These are phyloP conservation scores for Pseudeuparius sepicola DNA, from an alignment of 2,888 invertebrate genomes.

Conservation along the genomic window DNA sequence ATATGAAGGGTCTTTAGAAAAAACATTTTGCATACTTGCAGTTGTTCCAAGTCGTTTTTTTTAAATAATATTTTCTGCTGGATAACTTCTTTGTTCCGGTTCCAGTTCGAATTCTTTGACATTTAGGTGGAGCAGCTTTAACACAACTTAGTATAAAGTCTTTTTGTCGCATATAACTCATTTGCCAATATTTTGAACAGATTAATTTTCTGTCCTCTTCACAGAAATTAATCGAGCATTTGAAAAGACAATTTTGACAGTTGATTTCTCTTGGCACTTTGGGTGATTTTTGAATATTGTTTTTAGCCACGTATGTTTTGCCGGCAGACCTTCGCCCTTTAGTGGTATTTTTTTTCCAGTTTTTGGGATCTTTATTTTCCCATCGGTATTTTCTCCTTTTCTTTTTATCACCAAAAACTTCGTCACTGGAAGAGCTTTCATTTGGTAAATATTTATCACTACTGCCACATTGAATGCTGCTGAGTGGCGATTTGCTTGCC, in stretches of 20 bases:
- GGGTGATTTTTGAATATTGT: constrained; percentile 7
- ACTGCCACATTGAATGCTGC: constrained; percentile 1
- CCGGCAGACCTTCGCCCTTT: constrained; percentile 8
- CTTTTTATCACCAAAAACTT: constrained; percentile 1
- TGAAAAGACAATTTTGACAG: constrained; percentile 10
- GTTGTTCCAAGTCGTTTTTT: background rate
- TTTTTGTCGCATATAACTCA: constrained; percentile 10
- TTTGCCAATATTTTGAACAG: constrained; percentile 5
- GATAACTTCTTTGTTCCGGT: constrained; percentile 6
- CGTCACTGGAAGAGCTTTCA: constrained; percentile 1
- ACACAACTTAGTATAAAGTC: constrained; percentile 13
- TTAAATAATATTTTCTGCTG: constrained; percentile 8
- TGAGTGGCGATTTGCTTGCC: constrained; percentile 1
- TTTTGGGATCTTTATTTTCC: constrained; percentile 8
- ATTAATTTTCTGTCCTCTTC: constrained; percentile 7
- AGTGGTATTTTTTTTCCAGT: constrained; percentile 10
- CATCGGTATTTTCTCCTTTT: constrained; percentile 10
- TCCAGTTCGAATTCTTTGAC: constrained; percentile 9
- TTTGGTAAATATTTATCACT: constrained; percentile 13
- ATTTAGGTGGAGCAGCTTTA: constrained; percentile 5
- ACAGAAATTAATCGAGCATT: constrained; percentile 7
- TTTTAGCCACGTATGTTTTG: constrained; percentile 5
- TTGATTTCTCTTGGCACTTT: constrained; percentile 4
- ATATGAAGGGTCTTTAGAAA: constrained; percentile 11
- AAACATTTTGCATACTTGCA: constrained; percentile 10